A percentile compares a stretch with the other conserved stretches of the same genome.
Evolutionary conservation across 1,140 invertebrate species (phyloP).

Genomic region (Euura lappo): DNA sequence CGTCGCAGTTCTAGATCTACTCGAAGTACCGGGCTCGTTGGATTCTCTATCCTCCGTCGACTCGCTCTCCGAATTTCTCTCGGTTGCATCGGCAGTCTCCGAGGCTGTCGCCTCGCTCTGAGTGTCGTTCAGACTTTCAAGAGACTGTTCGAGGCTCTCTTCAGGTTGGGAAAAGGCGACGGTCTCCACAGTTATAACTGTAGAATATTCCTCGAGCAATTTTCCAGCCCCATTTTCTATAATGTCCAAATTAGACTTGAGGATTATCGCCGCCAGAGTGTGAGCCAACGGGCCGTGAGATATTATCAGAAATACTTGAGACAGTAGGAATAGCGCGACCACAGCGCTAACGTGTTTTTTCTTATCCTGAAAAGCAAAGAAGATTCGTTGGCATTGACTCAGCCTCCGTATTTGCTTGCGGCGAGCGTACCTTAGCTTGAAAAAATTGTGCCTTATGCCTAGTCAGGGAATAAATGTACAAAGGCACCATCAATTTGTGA

Average conservation of each 20-base stretch:
- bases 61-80: conserved; percentile 27
- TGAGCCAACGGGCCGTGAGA: conserved; percentile 88
- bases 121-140: conserved; percentile 60
- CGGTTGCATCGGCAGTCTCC: conserved; percentile 19
- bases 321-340: conserved; percentile 89
- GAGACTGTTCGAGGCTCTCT: conserved; percentile 69
- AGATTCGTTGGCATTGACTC: neutral
- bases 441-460: conserved; percentile 45
- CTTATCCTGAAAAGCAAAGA: conserved; percentile 46
- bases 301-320: conserved; percentile 96
- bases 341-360: conserved; percentile 73
- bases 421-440: conserved; percentile 51
- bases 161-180: conserved; percentile 64
- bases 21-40: conserved; percentile 15
- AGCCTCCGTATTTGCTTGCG: neutral
- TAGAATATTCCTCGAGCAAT: conserved; percentile 76
- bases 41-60: conserved; percentile 22
- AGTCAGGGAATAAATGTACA: conserved; percentile 92
- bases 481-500: conserved; percentile 90
- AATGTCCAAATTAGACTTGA: conserved; percentile 77
- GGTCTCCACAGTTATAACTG: conserved; percentile 45
- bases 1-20: neutral
- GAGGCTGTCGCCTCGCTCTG: conserved; percentile 38
- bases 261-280: conserved; percentile 85
- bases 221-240: conserved; percentile 75